These are phyloP conservation scores for Plestiodon gilberti DNA, from an alignment of 2,113 vertebrate genomes.

Conservation along the genomic window DNA sequence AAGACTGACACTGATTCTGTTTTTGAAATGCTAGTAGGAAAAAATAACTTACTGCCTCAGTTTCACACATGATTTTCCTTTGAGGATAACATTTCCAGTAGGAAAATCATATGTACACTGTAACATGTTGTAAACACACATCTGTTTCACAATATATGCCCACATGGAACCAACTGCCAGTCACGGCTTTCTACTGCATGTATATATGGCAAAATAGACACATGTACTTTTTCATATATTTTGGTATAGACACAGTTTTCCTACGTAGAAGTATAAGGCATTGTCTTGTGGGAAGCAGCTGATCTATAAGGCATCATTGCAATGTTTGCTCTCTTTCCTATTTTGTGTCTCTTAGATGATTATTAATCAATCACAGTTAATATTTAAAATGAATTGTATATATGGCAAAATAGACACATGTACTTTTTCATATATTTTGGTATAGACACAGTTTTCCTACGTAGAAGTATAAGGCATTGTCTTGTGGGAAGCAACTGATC, in stretches of 20 bases:
- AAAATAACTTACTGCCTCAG: not conserved
- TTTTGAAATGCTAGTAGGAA: not conserved
- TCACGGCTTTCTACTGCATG: not conserved
- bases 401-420: not conserved
- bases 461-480: not conserved
- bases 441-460: not conserved
- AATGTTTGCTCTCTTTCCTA: not conserved
- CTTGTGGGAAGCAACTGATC: not conserved
- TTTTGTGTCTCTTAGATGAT: not conserved
- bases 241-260: not conserved
- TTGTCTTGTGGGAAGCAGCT: not conserved
- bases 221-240: not conserved
- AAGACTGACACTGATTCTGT: not conserved
- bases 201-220: not conserved
- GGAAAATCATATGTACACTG: not conserved
- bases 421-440: not conserved
- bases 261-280: not conserved
- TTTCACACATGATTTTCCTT: not conserved
- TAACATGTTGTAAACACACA: not conserved
- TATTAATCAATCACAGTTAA: not conserved
- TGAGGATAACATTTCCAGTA: not conserved
- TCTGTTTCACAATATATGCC: not conserved
- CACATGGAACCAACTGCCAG: not conserved
- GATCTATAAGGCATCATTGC: not conserved
- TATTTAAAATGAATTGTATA: not conserved